Base-by-base conservation (phyloP, 2,888 invertebrate genomes). In the Dexiosoma caninum region DNA sequence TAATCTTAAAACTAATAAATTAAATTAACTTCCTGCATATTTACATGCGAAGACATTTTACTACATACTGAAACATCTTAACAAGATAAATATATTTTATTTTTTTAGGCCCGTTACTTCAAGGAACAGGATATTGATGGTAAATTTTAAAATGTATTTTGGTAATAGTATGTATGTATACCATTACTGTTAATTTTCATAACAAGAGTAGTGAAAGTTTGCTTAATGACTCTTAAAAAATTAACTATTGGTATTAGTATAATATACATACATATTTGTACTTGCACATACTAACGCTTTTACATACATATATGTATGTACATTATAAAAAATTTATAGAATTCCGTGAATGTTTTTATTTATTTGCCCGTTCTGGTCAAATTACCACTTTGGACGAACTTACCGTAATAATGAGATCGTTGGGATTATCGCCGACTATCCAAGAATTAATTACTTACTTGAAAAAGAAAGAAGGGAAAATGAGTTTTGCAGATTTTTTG, bases 91-190 rank as follows among this genome's bases (percentile, higher is more conserved):
- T 5, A 27, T 27, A 57, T 51, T 57, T 64, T 30, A 53, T 60
- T 70, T 83, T 78, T 92, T 92, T 91, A 97, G 98, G 97, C 98
- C 27, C 94, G 97, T 82, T 97, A 96, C 91, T 98, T 98, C 90
- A 95, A 95, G 86, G 97, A 97, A 91, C 95, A 96, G 90, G 97
- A 98, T 87, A 98, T 98, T 84, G 98, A 98, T 91, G 97, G 97
- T 97, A 92, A 92, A 92, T 91, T 55, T 37, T 8, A 0, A 57
- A 37, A 12, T 46, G 12, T 21, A 46, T 19, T 1, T 27, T 27
- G 27, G 3, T 3, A 3, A 27, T 27, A n/a, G 27, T 30, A 53
- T 6, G 9, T 53, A 30, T 7, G 27, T n/a, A 37, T n/a, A 37
- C n/a, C 6, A 37, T 32, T 30, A 66, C 14, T 16, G 14, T 1